These are phyloP conservation scores for Cettia cetti DNA, from an alignment of 2,113 vertebrate species.

Conservation along the genomic window DNA sequence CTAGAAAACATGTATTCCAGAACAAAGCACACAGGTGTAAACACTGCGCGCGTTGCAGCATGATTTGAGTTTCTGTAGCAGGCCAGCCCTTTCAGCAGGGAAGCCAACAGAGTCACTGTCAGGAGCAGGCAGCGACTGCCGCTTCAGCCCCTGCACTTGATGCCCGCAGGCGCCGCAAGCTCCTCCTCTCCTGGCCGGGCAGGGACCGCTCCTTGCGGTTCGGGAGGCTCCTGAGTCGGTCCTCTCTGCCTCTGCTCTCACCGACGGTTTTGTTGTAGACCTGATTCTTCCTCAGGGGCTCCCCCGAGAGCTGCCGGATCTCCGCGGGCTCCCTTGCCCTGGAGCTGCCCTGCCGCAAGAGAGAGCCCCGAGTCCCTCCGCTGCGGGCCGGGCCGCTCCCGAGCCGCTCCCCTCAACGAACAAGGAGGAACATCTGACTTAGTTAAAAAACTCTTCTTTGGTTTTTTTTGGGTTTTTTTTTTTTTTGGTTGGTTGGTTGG, in stretches of 20 bases:
- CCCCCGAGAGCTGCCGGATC: too few relatives aligned
- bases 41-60: neutral
- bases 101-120: neutral
- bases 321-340: too few relatives aligned
- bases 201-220: too few relatives aligned
- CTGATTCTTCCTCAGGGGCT: neutral
- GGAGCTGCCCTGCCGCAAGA: neutral
- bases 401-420: fast-evolving
- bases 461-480: too few relatives aligned
- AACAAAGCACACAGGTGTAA: neutral
- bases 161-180: neutral
- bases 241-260: neutral
- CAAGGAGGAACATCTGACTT: neutral
- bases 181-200: too few relatives aligned
- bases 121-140: too few relatives aligned
- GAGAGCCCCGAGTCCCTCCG: too few relatives aligned
- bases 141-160: neutral
- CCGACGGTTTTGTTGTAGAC: neutral
- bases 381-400: neutral
- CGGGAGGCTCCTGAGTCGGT: fast-evolving
- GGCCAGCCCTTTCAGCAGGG: neutral
- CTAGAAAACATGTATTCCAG: neutral
- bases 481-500: too few relatives aligned
- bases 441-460: too few relatives aligned
- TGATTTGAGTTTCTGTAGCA: neutral